Evolutionary conservation across 2,888 invertebrate genomes (phyloP), one percentile per base, ranked within the genome.

Genomic region (Pterobdella sp.): DNA sequence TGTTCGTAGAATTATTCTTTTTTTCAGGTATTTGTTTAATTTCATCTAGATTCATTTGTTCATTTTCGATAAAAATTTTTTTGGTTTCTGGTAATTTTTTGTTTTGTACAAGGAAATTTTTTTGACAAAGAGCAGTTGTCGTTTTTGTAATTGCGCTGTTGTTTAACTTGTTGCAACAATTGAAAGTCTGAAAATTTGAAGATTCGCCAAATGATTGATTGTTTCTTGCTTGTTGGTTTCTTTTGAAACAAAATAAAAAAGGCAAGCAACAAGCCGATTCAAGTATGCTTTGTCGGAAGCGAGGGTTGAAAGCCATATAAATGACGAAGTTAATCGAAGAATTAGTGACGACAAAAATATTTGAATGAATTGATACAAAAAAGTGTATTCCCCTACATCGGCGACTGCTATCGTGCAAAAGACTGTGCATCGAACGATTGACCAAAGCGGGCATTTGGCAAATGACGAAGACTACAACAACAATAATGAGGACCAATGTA

Each of bases 241-340:
- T 65, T 37, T 52, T 49, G 49, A 26, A 69, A 10, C 26, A 42
- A 10, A 31, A 1, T 31, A 63, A 70, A 36, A 73, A 1, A 36
- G 26, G 49, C 36, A 31, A 35, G 36, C 52, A 66, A 34, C 69
- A 49, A 22, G 77, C 71, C 10, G 67, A 70, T 36, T 75, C 72
- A 14, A 64, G 49, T 32, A 77, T 64, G 18, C 75, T 75, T 34
- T 77, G 77, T 36, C 75, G 69, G 73, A 78, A 78, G 29, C 77
- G 69, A 31, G 76, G 76, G 74, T 78, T 78, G 74, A 78, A 78
- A 34, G 75, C 56, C 71, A 76, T 72, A 68, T 78, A 78, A 37
- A 78, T 77, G 73, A 77, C 29, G 75, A 78, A 78, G 72, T 78
- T 78, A 31, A 77, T 76, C 26, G 77, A 63, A 0, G 76, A 76